Base-by-base conservation (phyloP, 2,888 invertebrate genomes). In the Cacoxenus indagator region DNA sequence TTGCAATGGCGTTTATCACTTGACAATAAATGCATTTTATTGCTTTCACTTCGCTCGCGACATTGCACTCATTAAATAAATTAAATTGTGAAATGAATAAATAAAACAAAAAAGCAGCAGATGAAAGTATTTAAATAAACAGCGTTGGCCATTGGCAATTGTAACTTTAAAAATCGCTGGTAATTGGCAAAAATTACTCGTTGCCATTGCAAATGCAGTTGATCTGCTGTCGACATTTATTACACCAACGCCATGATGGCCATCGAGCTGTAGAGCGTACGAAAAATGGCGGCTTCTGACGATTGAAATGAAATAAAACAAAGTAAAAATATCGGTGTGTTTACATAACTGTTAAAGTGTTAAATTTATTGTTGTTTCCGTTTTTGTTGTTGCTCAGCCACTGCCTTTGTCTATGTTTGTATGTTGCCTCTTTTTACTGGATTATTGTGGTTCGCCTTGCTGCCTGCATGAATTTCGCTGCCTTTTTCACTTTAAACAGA, bases 1-100 rank as follows among this genome's bases (percentile, higher is more conserved):
- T 71, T 73, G 77, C 73, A 76, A 78, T 75, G 76, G 73, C 82
- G 77, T 81, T 84, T 85, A 82, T 84, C 85, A 84, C 82, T 82
- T 82, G 84, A 79, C 81, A 84, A 81, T 83, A 77, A 84, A 83
- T 84, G 79, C 83, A 72, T 76, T 84, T 84, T 83, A 84, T 84
- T 84, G 80, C 79, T 71, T 65, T 73, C 22, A 9, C 24, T 55
- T 55, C 26, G 27, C 14, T 8, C 27, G 11, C 43, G 43, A 11
- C 45, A 19, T 43, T 22, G 43, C 31, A 65, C 84, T 82, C 84
- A 84, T 84, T 83, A 78, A 82, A 83, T 71, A 84, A 74, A 83
- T 80, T 82, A 76, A 83, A 80, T 80, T 51, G 64, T 29, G 45
- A 37, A 67, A 67, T 51, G 54, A 22, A 64, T 67, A 65, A 67